These are phyloP conservation scores for Micropoecilia bifurca DNA, from an alignment of 2,797 vertebrate species.

Conservation along the genomic window DNA sequence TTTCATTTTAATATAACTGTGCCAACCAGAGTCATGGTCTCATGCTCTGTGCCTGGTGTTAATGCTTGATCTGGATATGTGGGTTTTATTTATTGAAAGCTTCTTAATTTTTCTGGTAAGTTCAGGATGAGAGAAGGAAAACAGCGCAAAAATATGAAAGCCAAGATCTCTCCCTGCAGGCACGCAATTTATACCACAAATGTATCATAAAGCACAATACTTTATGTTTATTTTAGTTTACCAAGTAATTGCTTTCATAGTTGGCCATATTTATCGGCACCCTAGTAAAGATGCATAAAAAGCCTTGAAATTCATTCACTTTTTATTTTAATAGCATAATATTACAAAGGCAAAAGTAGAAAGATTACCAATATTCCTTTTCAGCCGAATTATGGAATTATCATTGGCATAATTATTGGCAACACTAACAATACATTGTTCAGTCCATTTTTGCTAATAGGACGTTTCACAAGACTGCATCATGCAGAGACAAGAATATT, in stretches of 20 bases:
- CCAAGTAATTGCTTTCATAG: neutral
- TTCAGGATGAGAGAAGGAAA: constrained; percentile 6
- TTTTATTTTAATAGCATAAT: neutral
- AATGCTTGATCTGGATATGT: constrained; percentile 31
- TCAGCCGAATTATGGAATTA: neutral
- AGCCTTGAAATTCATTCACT: neutral
- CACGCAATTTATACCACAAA: neutral
- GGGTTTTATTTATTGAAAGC: constrained; percentile 30
- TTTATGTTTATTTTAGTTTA: neutral
- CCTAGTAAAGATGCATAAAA: neutral
- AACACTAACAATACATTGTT: neutral
- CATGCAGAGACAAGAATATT: neutral
- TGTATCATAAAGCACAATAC: neutral
- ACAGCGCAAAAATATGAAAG: neutral
- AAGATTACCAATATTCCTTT: neutral
- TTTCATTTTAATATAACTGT: constrained; percentile 71
- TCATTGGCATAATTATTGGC: neutral
- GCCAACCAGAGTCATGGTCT: constrained; percentile 46
- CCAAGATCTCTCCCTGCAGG: neutral
- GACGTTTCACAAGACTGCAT: neutral
- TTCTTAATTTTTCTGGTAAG: neutral
- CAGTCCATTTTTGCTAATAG: neutral
- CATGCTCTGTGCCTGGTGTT: constrained; percentile 41
- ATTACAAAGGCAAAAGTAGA: neutral
- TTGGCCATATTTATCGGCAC: neutral